Evolutionary conservation across 2,888 invertebrate genomes (phyloP).

Genomic region (Tanypteryx hageni): DNA sequence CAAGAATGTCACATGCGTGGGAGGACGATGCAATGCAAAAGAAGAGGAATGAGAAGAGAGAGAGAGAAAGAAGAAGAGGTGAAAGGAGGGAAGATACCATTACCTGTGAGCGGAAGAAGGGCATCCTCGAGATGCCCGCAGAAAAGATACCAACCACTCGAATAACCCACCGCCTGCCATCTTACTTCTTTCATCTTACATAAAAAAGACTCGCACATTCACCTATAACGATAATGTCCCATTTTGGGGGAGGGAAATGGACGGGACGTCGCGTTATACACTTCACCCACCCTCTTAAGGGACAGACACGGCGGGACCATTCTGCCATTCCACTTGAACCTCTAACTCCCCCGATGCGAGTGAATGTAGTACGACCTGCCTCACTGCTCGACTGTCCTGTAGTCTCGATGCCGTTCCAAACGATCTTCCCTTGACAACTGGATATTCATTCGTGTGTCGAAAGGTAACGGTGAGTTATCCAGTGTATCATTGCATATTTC

Average conservation of each 20-base stretch:
- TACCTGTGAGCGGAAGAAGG: not conserved
- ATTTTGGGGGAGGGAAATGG: not conserved
- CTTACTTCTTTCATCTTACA: not conserved
- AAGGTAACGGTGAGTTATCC: not conserved
- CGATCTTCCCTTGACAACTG: not conserved
- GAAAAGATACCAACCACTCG: conserved; percentile 61
- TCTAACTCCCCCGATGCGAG: not conserved
- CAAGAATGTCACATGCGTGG: no score
- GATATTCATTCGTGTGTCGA: not conserved
- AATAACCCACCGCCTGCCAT: not conserved
- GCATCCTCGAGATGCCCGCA: not conserved
- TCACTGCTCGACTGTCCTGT: not conserved
- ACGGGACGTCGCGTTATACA: no score
- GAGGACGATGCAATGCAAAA: not conserved
- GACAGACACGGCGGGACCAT: no score
- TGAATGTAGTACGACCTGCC: no score
- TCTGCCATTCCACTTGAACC: not conserved
- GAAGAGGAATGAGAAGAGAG: not conserved
- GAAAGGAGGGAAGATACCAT: not conserved
- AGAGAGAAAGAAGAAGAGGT: not conserved
- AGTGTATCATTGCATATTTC: not conserved
- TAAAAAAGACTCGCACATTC: conserved; percentile 42
- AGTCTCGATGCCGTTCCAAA: not conserved
- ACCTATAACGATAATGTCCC: conserved; percentile 48
- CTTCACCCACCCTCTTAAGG: not conserved